A percentile compares a stretch with the other conserved stretches of the same genome.
These are phyloP conservation scores for Strix aluco DNA, from an alignment of 2,113 vertebrate species.

Conservation along the genomic window DNA sequence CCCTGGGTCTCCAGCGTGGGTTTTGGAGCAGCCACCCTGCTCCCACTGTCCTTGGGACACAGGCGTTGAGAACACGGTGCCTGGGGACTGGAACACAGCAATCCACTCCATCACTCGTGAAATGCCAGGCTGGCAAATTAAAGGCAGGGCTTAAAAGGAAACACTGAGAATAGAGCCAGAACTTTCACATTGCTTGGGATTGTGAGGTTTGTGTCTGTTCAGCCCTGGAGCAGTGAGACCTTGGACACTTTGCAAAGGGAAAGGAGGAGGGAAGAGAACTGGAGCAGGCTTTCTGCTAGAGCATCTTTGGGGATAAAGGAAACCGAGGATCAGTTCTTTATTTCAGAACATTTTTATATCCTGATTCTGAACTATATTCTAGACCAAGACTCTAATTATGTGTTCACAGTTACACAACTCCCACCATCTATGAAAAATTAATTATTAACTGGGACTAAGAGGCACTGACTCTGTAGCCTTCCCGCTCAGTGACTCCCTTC, in stretches of 20 bases:
- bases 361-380: not conserved
- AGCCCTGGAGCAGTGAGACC: not conserved
- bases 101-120: not conserved
- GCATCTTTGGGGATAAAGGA: not conserved
- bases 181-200: not conserved
- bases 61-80: not conserved
- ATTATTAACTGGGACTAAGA: not conserved
- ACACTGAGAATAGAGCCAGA: not conserved
- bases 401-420: not conserved
- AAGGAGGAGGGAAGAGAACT: not conserved
- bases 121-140: not conserved
- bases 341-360: not conserved
- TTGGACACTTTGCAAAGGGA: not conserved
- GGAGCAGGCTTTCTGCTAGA: not conserved
- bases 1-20: rapidly evolving
- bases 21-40: not conserved
- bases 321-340: not conserved
- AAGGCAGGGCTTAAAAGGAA: not conserved
- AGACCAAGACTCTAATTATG: not conserved
- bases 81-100: not conserved
- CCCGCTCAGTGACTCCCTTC: rapidly evolving
- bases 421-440: too few relatives aligned
- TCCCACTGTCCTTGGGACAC: not conserved
- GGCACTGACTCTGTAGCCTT: not conserved
- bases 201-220: not conserved